Evolutionary conservation across 2,888 invertebrate species (phyloP).

Genomic region (Onthophagus sagittarius): DNA sequence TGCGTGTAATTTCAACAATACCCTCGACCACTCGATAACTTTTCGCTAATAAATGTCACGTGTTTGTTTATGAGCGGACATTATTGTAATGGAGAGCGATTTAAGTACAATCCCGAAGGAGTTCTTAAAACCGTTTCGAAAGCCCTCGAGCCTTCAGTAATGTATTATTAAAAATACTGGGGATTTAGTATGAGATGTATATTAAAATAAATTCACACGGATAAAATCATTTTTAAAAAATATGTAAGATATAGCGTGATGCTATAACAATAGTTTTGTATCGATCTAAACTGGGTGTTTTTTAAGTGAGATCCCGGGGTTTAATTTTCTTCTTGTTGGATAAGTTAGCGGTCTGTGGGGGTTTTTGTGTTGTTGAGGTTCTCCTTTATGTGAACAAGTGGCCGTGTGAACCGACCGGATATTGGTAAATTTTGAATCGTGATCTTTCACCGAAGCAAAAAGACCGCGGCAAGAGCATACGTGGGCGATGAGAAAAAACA

Average conservation of each 20-base stretch:
- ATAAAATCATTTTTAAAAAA: no score
- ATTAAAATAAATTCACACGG: background rate
- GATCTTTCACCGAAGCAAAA: conserved; percentile 21
- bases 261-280: background rate
- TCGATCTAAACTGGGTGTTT: background rate
- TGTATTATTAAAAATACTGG: background rate
- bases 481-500: conserved; percentile 12
- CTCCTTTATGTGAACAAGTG: conserved; percentile 14
- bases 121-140: background rate
- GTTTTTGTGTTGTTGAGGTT: conserved; percentile 16
- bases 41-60: background rate
- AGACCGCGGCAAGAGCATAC: background rate
- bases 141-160: background rate
- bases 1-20: background rate
- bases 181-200: background rate
- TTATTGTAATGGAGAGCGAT: background rate
- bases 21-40: background rate
- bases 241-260: background rate
- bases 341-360: conserved; percentile 14
- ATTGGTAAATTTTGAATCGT: conserved; percentile 35
- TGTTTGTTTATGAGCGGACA: background rate
- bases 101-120: background rate
- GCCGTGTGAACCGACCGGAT: conserved; percentile 29
- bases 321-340: background rate
- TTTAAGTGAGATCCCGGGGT: background rate